Percentiles rank a stretch among this genome's conserved stretches.
Evolutionary conservation across 1,140 invertebrate genomes (phyloP).

Genomic region (Drosophila lowei): DNA sequence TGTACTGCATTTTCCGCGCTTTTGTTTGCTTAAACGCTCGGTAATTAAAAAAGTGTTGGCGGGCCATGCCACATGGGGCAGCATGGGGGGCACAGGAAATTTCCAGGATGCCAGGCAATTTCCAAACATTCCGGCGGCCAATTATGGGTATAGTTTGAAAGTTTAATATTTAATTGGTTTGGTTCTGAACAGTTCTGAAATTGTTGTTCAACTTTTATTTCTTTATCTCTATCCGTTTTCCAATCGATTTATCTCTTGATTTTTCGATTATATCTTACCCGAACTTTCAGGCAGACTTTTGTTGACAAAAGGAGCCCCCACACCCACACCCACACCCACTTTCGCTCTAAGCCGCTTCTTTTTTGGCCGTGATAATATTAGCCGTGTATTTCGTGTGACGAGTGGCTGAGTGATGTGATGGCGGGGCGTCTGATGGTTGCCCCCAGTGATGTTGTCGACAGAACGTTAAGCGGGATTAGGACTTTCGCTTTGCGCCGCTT

Average conservation of each 20-base stretch:
- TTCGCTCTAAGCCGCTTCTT: conserved; percentile 26
- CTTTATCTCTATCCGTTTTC: too few species aligned
- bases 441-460: conserved; percentile 69
- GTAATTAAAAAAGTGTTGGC: conserved; percentile 63
- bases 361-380: conserved; percentile 36
- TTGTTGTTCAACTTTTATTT: too few species aligned
- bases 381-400: conserved; percentile 41
- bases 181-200: too few species aligned
- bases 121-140: too few species aligned
- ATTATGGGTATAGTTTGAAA: too few species aligned
- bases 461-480: conserved; percentile 73
- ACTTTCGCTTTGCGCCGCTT: conserved; percentile 51
- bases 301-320: too few species aligned
- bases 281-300: too few species aligned
- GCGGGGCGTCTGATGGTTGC: conserved; percentile 34
- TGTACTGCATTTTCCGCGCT: conserved; percentile 43
- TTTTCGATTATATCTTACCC: too few species aligned
- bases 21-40: conserved; percentile 69
- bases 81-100: too few species aligned
- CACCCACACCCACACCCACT: not conserved
- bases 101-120: too few species aligned
- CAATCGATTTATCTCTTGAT: too few species aligned
- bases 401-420: conserved; percentile 33
- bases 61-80: not conserved
- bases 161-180: too few species aligned